Evolutionary conservation across 1,140 invertebrate species (phyloP), one percentile per base, ranked within the genome.

Genomic region (Bombus cullumanus): DNA sequence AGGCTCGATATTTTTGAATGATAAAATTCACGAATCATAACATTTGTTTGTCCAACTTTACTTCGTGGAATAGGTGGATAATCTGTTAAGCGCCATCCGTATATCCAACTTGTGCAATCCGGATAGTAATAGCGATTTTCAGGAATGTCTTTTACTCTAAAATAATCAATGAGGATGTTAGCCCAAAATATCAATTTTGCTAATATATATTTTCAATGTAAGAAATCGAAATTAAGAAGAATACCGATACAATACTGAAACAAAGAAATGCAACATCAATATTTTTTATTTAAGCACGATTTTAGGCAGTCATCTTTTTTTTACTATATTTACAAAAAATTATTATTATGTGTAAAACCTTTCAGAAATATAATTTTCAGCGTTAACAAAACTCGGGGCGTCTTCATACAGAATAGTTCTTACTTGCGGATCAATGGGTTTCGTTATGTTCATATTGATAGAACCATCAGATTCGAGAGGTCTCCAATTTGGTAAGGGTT

Each of bases 51-150:
- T 31, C 88, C 91, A 28, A 89, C 59, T 86, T 90, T 78, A 8
- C 90, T 90, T 28, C 75, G 25, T 59, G 80, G 59, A 47, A 86
- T 22, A 13, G 81, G 13, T n/a, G 86, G 69, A 86, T 91, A 92
- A 87, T 94, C 92, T 15, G 88, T 92, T 12, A 94, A 57, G 28
- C 90, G 92, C 94, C 94, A 95, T 41, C 94, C 94, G 22, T 93
- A 92, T 39, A 91, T 68, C 94, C 94, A 94, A 86, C 80, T 94
- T 9, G 87, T 88, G 71, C 93, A 93, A 75, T 94, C 90, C 8
- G 92, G 93, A 69, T 89, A 93, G 75, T 92, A 94, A 90, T 86
- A 94, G 84, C 89, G 90, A 79, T 94, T 88, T 68, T 95, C 93
- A 4, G 93, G 93, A 10, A 73, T 73, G 31, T 92, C 66, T 85